Conservation (phyloP, 2,888 invertebrate species). For the Tyria jacobaeae region DNA sequence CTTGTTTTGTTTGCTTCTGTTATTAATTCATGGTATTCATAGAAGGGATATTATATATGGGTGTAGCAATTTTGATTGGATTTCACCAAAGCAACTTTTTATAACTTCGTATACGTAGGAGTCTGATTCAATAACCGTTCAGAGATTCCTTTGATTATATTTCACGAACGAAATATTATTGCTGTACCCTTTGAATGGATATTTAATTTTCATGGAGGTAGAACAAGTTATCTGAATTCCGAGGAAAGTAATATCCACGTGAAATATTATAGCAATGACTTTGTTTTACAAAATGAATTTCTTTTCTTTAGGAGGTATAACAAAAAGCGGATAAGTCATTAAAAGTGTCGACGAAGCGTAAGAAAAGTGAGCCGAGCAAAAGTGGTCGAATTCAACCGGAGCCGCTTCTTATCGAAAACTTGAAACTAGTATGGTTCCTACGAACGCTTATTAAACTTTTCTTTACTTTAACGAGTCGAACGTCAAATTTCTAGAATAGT, state of each 20-base stretch:
- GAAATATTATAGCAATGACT: constrained; percentile 41
- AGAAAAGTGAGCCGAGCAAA: constrained; percentile 70
- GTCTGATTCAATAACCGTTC: constrained; percentile 55
- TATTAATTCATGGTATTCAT: constrained; percentile 72
- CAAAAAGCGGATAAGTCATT: constrained; percentile 81
- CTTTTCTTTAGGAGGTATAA: constrained; percentile 56
- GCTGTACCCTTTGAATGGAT: constrained; percentile 39
- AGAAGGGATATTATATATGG: constrained; percentile 66
- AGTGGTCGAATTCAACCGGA: constrained; percentile 74
- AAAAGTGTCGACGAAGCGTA: constrained; percentile 80
- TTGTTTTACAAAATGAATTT: constrained; percentile 57
- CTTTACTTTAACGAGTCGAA: constrained; percentile 68
- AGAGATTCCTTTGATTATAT: constrained; percentile 51
- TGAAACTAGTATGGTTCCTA: constrained; percentile 73
- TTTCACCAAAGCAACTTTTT: constrained; percentile 65
- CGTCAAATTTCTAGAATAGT: constrained; percentile 68
- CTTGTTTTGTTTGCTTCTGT: constrained; percentile 68
- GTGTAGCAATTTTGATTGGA: constrained; percentile 74
- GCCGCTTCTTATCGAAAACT: constrained; percentile 75
- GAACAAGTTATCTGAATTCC: constrained; percentile 29
- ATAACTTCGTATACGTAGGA: constrained; percentile 41
- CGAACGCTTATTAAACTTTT: constrained; percentile 79
- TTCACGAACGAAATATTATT: constrained; percentile 36
- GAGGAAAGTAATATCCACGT: constrained; percentile 36
- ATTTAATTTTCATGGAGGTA: constrained; percentile 35